Base-by-base conservation (phyloP, 1,140 invertebrate genomes). In the Ceratosolen fusciceps region DNA sequence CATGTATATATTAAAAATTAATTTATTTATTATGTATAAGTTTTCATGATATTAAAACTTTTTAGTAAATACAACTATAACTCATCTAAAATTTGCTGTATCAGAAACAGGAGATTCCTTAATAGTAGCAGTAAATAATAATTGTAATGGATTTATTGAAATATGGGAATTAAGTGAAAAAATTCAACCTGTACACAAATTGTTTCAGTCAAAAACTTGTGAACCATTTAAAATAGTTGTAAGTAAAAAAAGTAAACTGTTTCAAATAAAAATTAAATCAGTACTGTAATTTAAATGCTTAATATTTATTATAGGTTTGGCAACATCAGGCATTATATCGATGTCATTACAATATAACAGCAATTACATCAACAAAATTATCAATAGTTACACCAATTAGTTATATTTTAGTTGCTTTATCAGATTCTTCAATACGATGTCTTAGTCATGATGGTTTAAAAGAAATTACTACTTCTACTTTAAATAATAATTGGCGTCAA, bases 151-250 rank as follows among this genome's bases (percentile, higher is more conserved):
- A 84, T 92, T 94, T 62, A 91, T 98, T 21, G 95, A 97, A 87
- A 92, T 97, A 9, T 98, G 97, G 96, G 95, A 96, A 84, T 89
- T 98, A 9, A 91, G 94, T 9, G 95, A 97, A 84, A 94, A 96
- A 65, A 91, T 94, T 8, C 92, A 96, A 77, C 93, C 92, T 0
- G 92, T 97, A 0, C 95, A 97, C 87, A 95, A 95, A 81, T 85
- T 96, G 34, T 93, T 96, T 86, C 92, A 90, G 81, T 88, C 85
- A 73, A 91, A 87, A 54, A 76, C 90, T 1, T 77, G 70, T 74
- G 93, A 95, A 84, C 91, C 92, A 83, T 93, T 93, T 84, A 94
- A 93, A 89, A 94, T 93, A 84, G 92, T 95, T 86, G 93, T 95
- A 91, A 92, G 91, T 92, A 29, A 60, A 68, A 47, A 79, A 39